phyloP scores from a whole-genome alignment of 2,113 vertebrate genomes.

The Phyllostomus discolor region DNA sequence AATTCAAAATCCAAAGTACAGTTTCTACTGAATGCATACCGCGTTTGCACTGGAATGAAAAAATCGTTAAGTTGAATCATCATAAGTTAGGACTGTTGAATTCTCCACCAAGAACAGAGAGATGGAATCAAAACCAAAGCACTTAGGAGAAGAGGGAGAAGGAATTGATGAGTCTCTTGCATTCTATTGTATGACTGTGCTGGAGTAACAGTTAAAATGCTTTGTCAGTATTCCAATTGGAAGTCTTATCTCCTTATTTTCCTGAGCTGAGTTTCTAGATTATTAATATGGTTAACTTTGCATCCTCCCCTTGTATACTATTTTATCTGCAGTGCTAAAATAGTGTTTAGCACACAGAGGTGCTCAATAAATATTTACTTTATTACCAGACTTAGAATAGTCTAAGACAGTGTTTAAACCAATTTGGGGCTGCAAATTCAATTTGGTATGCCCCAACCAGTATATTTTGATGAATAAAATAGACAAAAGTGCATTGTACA shows the following conservation, averaged over 20 bases:
- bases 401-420: not conserved
- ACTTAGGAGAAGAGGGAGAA: not conserved
- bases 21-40: not conserved
- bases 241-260: slow-evolving; percentile 2
- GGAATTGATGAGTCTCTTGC: not conserved
- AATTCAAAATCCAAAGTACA: not conserved
- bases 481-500: not conserved
- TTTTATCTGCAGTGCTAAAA: slow-evolving; percentile 18
- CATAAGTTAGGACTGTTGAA: not conserved
- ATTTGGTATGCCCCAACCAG: not conserved
- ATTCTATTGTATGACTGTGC: not conserved
- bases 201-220: not conserved
- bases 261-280: not conserved
- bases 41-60: not conserved
- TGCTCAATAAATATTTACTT: slow-evolving; percentile 33
- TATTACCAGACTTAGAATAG: not conserved
- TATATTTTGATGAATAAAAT: slow-evolving; percentile 4
- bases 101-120: not conserved
- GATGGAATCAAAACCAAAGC: not conserved
- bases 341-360: not conserved
- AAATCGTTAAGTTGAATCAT: not conserved
- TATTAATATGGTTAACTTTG: not conserved
- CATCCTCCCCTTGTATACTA: not conserved
- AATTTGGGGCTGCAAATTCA: not conserved
- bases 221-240: not conserved